These are phyloP conservation scores for Heterohyrax brucei DNA, from an alignment of 2,797 vertebrate genomes.

Conservation along the genomic window DNA sequence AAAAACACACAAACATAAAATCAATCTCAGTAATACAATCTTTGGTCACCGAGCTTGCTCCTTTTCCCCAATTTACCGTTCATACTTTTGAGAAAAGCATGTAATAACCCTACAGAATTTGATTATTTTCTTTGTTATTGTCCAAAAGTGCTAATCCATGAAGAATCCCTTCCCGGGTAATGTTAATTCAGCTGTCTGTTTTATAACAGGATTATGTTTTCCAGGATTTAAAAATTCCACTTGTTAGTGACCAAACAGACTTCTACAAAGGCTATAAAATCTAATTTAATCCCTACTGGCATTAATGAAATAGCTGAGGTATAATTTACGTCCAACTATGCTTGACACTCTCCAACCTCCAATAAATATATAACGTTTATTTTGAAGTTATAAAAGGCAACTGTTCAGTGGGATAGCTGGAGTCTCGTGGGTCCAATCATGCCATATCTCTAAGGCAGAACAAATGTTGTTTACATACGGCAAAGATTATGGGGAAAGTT, in stretches of 20 bases:
- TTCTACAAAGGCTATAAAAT: conserved; percentile 92
- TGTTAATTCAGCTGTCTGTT: conserved; percentile 91
- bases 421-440: conserved; percentile 90
- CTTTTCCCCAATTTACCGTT: conserved; percentile 81
- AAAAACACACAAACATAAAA: background rate
- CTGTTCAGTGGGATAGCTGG: conserved; percentile 89
- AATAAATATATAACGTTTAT: conserved; percentile 91
- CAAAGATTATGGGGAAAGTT: conserved; percentile 89
- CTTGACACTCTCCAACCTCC: conserved; percentile 90
- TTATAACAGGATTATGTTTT: conserved; percentile 93
- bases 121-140: conserved; percentile 90
- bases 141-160: conserved; percentile 90
- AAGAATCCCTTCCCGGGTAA: conserved; percentile 90
- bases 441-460: conserved; percentile 91
- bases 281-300: conserved; percentile 92
- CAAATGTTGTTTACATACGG: conserved; percentile 92
- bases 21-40: conserved; percentile 66
- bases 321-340: conserved; percentile 91
- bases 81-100: conserved; percentile 89
- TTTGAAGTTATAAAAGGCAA: conserved; percentile 92
- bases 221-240: conserved; percentile 92
- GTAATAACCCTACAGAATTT: conserved; percentile 90
- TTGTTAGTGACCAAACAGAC: conserved; percentile 92
- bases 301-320: conserved; percentile 91
- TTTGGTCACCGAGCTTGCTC: conserved; percentile 86